Evolutionary conservation across 2,888 invertebrate species (phyloP).

Genomic region (Chloroclysta siterata): DNA sequence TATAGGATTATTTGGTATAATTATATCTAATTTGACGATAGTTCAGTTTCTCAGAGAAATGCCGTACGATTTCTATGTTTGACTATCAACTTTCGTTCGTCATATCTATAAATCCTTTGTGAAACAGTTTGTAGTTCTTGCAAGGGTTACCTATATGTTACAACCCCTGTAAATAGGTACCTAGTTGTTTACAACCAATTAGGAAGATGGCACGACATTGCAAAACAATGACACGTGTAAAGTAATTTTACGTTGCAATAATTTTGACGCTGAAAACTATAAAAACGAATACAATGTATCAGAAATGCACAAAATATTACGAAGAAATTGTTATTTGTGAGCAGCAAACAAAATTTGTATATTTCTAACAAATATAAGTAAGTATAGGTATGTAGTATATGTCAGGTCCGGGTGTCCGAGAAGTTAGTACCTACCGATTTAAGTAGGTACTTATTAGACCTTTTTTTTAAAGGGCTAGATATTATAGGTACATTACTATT

Average conservation of each 20-base stretch:
- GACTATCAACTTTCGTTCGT: too few species aligned
- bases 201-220: conserved; percentile 59
- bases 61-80: background rate
- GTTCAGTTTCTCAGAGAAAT: background rate
- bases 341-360: background rate
- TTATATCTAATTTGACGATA: conserved; percentile 14
- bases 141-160: background rate
- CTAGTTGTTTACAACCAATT: conserved; percentile 61
- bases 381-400: too few species aligned
- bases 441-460: too few species aligned
- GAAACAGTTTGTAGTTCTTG: too few species aligned
- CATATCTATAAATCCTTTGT: too few species aligned
- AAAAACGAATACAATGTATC: conserved; percentile 33
- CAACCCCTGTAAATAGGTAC: background rate
- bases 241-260: conserved; percentile 11
- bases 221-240: conserved; percentile 48
- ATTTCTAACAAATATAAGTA: background rate
- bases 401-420: too few species aligned
- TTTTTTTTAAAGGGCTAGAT: too few species aligned
- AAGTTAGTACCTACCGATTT: too few species aligned
- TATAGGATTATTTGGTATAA: conserved; percentile 27
- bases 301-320: conserved; percentile 2
- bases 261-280: conserved; percentile 31
- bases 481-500: too few species aligned
- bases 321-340: background rate